phyloP scores from a whole-genome alignment of 2,113 vertebrate genomes.

The Zapus hudsonius region DNA sequence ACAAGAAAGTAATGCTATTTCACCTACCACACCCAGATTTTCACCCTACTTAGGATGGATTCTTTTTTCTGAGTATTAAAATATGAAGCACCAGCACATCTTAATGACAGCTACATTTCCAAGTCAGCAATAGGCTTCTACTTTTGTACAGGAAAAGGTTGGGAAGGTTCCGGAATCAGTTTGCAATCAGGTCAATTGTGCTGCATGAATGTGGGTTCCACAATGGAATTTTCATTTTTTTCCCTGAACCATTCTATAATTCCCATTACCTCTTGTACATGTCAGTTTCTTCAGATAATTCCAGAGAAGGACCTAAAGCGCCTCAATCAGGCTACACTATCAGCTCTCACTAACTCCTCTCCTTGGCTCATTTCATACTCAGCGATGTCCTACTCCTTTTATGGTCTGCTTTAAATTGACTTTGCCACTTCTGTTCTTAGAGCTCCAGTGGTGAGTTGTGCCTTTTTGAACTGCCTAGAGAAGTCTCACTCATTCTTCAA shows the following conservation, averaged over 20 bases:
- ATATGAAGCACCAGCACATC: neutral
- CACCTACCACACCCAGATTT: neutral
- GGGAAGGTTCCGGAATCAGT: neutral
- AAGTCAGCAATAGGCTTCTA: neutral
- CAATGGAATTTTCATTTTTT: neutral
- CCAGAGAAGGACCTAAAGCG: neutral
- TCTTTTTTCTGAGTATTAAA: neutral
- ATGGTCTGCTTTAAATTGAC: neutral
- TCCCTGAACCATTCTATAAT: neutral
- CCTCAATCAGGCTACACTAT: neutral
- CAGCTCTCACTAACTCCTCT: neutral
- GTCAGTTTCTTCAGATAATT: neutral
- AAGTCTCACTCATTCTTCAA: neutral
- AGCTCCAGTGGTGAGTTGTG: neutral
- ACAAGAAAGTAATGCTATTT: constrained; percentile 3
- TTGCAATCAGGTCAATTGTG: neutral
- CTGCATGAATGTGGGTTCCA: too few species aligned
- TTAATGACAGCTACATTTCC: neutral
- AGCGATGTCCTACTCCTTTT: neutral
- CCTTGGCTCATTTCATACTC: neutral
- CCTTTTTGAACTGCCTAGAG: neutral
- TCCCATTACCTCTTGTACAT: neutral
- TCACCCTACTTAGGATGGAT: neutral
- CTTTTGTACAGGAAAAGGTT: neutral
- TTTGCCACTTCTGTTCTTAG: neutral